Evolutionary conservation across 2,888 invertebrate species (phyloP).

Genomic region (Catocala nupta): DNA sequence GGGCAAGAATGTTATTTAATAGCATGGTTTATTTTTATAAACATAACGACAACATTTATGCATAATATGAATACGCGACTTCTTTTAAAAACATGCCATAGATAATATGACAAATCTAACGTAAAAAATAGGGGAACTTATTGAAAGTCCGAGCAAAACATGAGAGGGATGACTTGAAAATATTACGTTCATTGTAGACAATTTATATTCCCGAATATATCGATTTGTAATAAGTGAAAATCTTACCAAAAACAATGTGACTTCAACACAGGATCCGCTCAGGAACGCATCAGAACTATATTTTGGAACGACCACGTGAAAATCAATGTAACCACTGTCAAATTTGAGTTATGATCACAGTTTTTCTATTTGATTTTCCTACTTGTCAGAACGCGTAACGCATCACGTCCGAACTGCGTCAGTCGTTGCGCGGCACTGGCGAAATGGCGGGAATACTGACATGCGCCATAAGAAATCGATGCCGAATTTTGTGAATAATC

Average conservation of each 20-base stretch:
- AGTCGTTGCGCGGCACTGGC: slow-evolving; percentile 63
- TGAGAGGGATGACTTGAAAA: slow-evolving; percentile 21
- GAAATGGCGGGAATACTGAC: slow-evolving; percentile 70
- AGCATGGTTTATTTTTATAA: no score
- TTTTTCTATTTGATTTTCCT: slow-evolving; percentile 43
- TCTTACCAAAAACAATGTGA: slow-evolving; percentile 54
- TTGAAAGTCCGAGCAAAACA: slow-evolving; percentile 9
- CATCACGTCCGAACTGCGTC: slow-evolving; percentile 44
- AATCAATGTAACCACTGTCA: slow-evolving; percentile 26
- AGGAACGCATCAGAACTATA: not conserved
- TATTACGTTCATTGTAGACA: slow-evolving; percentile 37
- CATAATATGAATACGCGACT: no score
- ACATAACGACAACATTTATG: no score
- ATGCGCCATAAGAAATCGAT: slow-evolving; percentile 86
- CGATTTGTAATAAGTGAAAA: slow-evolving; percentile 56
- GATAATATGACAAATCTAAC: not conserved
- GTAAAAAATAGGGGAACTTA: slow-evolving; percentile 1
- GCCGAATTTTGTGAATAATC: slow-evolving; percentile 57
- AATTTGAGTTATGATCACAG: slow-evolving; percentile 36
- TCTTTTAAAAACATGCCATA: no score
- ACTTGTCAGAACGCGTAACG: slow-evolving; percentile 45
- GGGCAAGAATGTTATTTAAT: no score
- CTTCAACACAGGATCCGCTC: slow-evolving; percentile 13
- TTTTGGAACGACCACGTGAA: slow-evolving; percentile 10
- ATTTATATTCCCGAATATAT: slow-evolving; percentile 57